Percentiles rank a stretch among this genome's conserved stretches.
These are phyloP conservation scores for Mastomys coucha DNA, from an alignment of 2,113 vertebrate species.

Conservation along the genomic window DNA sequence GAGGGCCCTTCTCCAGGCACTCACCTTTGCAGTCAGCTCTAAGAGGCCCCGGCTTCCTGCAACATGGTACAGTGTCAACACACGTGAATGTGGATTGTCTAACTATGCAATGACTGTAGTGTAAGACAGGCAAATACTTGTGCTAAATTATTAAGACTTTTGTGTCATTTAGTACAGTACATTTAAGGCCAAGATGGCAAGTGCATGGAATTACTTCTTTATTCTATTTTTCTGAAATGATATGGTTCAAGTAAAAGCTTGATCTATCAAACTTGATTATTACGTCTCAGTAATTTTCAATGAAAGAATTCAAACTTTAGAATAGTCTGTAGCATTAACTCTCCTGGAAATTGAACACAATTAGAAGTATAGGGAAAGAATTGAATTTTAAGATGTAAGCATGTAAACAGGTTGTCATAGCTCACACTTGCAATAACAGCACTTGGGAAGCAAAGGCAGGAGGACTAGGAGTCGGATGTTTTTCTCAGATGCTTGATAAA, in stretches of 20 bases:
- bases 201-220: background rate
- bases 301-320: background rate
- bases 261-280: background rate
- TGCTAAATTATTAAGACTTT: background rate
- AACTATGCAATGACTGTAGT: accelerated
- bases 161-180: accelerated
- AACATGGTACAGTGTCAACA: accelerated
- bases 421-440: too few species aligned
- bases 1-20: background rate
- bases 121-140: background rate
- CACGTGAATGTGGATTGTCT: accelerated
- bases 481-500: background rate
- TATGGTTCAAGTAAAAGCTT: background rate
- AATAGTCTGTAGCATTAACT: background rate
- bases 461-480: background rate
- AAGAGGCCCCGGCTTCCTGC: accelerated
- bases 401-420: background rate
- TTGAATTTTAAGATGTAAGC: background rate
- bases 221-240: background rate
- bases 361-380: background rate
- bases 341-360: background rate
- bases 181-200: background rate
- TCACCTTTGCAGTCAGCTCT: background rate
- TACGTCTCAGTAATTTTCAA: background rate
- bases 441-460: background rate